These are phyloP conservation scores for Phyllostomus hastatus DNA, from an alignment of 2,113 vertebrate species.

Conservation along the genomic window DNA sequence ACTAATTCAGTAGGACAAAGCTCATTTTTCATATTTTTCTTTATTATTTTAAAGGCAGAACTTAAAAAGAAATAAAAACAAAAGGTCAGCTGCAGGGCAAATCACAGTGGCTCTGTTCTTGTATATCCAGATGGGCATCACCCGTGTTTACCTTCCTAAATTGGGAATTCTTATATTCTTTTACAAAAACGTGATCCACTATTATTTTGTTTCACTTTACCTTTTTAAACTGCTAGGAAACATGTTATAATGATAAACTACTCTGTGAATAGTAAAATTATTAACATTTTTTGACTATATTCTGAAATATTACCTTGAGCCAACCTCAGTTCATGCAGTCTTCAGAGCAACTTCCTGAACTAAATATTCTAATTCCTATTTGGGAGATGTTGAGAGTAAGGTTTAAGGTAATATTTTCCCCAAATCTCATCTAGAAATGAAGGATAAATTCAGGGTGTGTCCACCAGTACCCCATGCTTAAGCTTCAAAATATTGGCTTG, in stretches of 20 bases:
- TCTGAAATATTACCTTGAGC: background rate
- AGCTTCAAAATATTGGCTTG: background rate
- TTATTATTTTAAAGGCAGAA: conserved; percentile 37
- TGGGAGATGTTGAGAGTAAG: background rate
- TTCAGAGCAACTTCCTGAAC: background rate
- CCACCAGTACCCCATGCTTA: background rate
- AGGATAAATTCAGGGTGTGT: background rate
- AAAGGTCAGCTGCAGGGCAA: conserved; percentile 48
- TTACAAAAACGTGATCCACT: conserved; percentile 37
- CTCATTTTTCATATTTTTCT: conserved; percentile 43
- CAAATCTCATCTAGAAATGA: background rate
- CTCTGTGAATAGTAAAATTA: background rate
- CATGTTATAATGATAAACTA: background rate
- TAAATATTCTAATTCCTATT: background rate
- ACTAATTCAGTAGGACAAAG: background rate
- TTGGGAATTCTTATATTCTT: conserved; percentile 14
- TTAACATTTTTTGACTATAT: background rate
- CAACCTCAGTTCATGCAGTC: background rate
- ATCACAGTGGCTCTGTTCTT: conserved; percentile 10
- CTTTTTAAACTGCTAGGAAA: background rate
- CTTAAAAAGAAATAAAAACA: conserved; percentile 56
- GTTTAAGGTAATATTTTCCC: background rate
- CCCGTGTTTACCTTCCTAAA: conserved; percentile 63
- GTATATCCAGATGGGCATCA: conserved; percentile 41
- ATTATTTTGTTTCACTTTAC: background rate